Conservation (phyloP, 2,888 invertebrate species). For the Agrilus mali region DNA sequence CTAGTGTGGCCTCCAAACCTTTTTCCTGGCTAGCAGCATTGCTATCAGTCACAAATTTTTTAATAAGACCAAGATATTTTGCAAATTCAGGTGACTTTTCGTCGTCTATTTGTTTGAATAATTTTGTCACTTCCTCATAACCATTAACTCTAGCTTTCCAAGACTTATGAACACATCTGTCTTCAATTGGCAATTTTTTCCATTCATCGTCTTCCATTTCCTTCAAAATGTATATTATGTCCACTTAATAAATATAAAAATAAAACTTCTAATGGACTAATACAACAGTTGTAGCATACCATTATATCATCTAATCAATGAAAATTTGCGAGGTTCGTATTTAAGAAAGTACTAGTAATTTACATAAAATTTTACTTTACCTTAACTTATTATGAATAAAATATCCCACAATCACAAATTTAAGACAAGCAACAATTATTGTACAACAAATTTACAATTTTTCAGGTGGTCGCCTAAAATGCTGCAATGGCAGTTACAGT, state of each 20-base stretch:
- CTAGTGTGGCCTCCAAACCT: slow-evolving; percentile 82
- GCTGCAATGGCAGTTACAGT: no score
- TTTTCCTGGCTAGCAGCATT: slow-evolving; percentile 95
- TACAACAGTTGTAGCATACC: no score
- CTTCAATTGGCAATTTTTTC: slow-evolving; percentile 77
- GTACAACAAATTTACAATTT: no score
- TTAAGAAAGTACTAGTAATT: no score
- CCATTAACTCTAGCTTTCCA: slow-evolving; percentile 95
- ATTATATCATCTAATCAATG: no score
- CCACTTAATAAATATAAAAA: not conserved
- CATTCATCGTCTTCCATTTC: slow-evolving; percentile 77
- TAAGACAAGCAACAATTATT: no score
- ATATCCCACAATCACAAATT: no score
- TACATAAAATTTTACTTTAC: no score
- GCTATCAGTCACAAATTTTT: slow-evolving; percentile 88
- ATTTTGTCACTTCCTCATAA: slow-evolving; percentile 84
- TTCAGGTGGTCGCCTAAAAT: no score
- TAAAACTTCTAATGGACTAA: no score
- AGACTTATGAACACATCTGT: slow-evolving; percentile 82
- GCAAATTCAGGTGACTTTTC: slow-evolving; percentile 91
- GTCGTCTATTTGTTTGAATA: slow-evolving; percentile 78
- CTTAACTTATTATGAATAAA: no score
- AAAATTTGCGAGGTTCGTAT: no score
- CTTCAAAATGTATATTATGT: slow-evolving; percentile 4
- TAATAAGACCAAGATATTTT: slow-evolving; percentile 79